Evolutionary conservation across 2,113 vertebrate species (phyloP).

Genomic region (Vidua macroura): DNA sequence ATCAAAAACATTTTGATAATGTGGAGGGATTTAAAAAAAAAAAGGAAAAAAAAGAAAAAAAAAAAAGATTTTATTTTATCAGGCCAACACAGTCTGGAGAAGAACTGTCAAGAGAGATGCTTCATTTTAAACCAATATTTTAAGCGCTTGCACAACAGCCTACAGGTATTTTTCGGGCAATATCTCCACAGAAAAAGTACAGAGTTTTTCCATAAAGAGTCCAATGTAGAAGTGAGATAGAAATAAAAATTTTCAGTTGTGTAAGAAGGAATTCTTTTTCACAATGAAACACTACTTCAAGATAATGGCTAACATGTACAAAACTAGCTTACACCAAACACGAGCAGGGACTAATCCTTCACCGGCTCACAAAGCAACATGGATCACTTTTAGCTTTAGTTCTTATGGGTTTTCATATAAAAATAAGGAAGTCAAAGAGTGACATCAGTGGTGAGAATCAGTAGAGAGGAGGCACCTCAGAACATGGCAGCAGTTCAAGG

Average conservation of each 20-base stretch:
- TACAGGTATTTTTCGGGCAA: neutral
- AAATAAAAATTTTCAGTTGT: neutral
- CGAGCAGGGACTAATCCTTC: neutral
- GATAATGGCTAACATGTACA: neutral
- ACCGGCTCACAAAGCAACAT: neutral
- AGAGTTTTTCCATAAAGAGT: neutral
- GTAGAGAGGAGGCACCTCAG: neutral
- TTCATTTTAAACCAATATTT: neutral
- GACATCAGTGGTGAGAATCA: neutral
- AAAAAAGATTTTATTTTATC: neutral
- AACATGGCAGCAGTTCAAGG: neutral
- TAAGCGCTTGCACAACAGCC: neutral
- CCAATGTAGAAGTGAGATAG: neutral
- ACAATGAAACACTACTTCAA: neutral
- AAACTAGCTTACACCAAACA: neutral
- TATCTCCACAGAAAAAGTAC: neutral
- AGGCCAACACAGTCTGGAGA: neutral
- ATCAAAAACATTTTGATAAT: neutral
- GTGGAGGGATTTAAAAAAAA: neutral
- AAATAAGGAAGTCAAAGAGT: neutral
- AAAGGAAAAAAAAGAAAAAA: neutral
- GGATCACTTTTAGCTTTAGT: neutral
- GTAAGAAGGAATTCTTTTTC: neutral
- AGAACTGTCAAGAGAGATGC: neutral
- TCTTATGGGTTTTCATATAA: neutral